Evolutionary conservation across 2,113 vertebrate species (phyloP).

Genomic region (Sakesphorus luctuosus): DNA sequence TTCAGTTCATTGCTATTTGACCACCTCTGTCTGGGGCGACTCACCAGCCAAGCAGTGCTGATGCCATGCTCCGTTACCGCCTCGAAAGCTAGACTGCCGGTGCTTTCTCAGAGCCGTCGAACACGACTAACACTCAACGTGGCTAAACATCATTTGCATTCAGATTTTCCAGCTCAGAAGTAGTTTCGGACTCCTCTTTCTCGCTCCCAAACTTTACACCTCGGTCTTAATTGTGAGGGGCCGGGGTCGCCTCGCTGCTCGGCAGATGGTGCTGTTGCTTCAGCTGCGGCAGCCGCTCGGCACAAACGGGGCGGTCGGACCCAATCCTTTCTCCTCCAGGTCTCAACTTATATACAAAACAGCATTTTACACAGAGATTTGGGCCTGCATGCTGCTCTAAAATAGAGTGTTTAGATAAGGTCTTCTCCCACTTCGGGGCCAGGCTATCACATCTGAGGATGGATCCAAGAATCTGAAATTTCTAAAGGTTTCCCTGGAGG

Average conservation of each 20-base stretch:
- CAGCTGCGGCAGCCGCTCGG: not conserved
- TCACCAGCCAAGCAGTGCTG: not conserved
- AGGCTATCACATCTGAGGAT: not conserved
- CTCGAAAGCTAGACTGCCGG: not conserved
- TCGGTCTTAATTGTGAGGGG: rapidly evolving
- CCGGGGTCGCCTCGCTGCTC: not conserved
- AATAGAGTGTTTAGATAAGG: not conserved
- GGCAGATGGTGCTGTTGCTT: slow-evolving; percentile 52
- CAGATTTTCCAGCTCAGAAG: not conserved
- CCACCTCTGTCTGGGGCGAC: not conserved
- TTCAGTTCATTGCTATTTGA: not conserved
- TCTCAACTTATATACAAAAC: not conserved
- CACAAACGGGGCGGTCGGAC: rapidly evolving
- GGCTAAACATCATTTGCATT: not conserved
- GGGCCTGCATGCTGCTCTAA: not conserved
- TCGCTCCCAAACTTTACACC: not conserved
- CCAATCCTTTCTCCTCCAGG: not conserved
- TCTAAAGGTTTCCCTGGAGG: not conserved
- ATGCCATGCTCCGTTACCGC: not conserved
- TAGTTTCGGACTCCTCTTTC: not conserved
- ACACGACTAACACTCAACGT: rapidly evolving
- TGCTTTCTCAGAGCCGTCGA: not conserved
- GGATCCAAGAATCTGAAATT: not conserved
- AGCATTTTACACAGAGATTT: not conserved
- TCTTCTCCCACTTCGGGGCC: not conserved